Evolutionary conservation across 2,888 invertebrate genomes (phyloP), one percentile per base, ranked within the genome.

Genomic region (Dolichopus griseipennis): DNA sequence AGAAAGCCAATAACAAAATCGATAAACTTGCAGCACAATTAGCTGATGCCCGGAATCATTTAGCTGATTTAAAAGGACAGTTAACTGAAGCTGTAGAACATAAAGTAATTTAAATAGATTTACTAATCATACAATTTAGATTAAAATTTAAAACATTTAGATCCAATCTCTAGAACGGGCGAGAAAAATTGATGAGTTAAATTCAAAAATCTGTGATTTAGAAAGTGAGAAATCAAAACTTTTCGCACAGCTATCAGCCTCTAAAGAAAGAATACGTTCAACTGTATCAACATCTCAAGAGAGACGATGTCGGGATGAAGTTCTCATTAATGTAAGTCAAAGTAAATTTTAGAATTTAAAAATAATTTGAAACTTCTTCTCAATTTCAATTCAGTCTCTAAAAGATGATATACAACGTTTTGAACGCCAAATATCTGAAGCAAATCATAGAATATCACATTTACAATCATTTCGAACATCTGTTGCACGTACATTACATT

Each of bases 71-170:
- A 65, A 93, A 94, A 81, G 87, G 91, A 2, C 93, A 94, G 77
- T 81, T 94, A 10, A 88, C 90, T 0, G 93, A 93, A 78, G 91
- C 93, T 1, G 91, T 91, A 0, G 93, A 94, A 76, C 92, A 91
- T 77, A 94, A 93, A 86, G 92, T 90, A 78, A 65, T 67, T 65
- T 67, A 41, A 61, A 27, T 34, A 18, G 6, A 1, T 34, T 20
- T 12, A 27, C 20, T 1, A 2, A 1, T 1, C 6, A 27, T 1
- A 1, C 7, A 1, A 6, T 41, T 15, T 20, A 37, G 1, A 27
- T 27, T 27, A 27, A 27, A 27, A 27, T 27, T 27, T 27, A 27
- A n/a, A 27, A 12, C 37, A 61, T 52, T 62, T 78, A 93, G 92
- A 91, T 93, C 75, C 89, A 91, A 21, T 89, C 93, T 0, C 77